These are phyloP conservation scores for Rhysida immarginata DNA, from an alignment of 1,140 invertebrate species.

Conservation along the genomic window DNA sequence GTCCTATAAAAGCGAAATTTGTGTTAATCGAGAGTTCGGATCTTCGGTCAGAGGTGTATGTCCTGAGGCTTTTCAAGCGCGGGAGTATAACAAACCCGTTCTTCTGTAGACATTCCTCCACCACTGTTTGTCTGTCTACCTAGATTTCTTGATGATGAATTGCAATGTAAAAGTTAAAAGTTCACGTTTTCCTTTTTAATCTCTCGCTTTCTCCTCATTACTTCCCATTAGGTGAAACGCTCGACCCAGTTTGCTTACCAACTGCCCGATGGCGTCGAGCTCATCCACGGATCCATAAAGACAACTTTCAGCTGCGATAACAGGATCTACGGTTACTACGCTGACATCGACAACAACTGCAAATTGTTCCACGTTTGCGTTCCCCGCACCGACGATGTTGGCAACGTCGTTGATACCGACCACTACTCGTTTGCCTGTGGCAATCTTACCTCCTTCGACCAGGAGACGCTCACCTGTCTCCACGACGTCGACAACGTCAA, in stretches of 20 bases:
- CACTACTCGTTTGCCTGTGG: slow-evolving; percentile 37
- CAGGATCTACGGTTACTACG: slow-evolving; percentile 18
- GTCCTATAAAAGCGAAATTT: too few relatives aligned
- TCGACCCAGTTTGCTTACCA: slow-evolving; percentile 12
- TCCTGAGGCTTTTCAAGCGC: too few relatives aligned
- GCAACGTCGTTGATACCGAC: slow-evolving; percentile 40
- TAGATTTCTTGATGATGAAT: too few relatives aligned
- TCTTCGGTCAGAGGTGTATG: too few relatives aligned
- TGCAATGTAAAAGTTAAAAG: too few relatives aligned
- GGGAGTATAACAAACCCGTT: too few relatives aligned
- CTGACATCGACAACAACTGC: slow-evolving; percentile 20
- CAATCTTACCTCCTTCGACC: slow-evolving; percentile 25
- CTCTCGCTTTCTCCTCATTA: not conserved
- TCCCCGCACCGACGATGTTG: slow-evolving; percentile 15
- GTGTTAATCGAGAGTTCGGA: too few relatives aligned
- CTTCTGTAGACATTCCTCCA: too few relatives aligned
- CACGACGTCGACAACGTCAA: slow-evolving; percentile 19
- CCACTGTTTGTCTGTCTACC: too few relatives aligned
- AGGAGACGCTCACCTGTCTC: slow-evolving; percentile 23
- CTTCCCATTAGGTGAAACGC: not conserved
- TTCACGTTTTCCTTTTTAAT: too few relatives aligned
- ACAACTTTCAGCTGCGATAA: slow-evolving; percentile 14
- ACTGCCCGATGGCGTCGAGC: slow-evolving; percentile 19
- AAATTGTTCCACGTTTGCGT: slow-evolving; percentile 22
- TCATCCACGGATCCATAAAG: slow-evolving; percentile 16